phyloP scores from a whole-genome alignment of 2,888 invertebrate species.

The Cephus pygmeus region DNA sequence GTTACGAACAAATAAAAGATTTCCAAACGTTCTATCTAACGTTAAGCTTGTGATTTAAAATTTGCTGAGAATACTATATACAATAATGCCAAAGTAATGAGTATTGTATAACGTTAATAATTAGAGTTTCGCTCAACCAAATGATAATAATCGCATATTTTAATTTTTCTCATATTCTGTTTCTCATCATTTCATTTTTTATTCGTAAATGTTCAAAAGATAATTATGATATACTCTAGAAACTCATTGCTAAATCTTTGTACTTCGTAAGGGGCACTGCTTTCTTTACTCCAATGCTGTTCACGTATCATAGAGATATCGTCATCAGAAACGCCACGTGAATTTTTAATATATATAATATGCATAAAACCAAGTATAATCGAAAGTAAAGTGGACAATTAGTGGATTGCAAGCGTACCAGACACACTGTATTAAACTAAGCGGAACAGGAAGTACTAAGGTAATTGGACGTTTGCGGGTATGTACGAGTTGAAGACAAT shows the following conservation, averaged over 20 bases:
- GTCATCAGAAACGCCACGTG: background rate
- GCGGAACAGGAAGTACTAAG: background rate
- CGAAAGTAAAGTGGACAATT: background rate
- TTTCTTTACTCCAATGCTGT: background rate
- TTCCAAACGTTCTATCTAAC: too few species aligned
- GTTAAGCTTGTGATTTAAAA: too few species aligned
- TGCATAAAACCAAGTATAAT: background rate
- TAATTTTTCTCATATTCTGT: background rate
- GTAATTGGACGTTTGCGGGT: background rate
- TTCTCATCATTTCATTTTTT: background rate
- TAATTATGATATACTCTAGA: background rate
- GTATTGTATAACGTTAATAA: too few species aligned
- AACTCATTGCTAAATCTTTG: background rate
- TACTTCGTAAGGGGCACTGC: background rate
- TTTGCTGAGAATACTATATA: too few species aligned
- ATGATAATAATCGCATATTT: too few species aligned
- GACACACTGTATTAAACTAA: background rate
- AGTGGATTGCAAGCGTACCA: background rate
- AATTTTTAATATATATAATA: background rate
- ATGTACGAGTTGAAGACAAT: background rate
- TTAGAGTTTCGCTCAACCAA: background rate
- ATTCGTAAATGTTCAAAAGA: background rate
- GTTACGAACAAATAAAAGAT: too few species aligned
- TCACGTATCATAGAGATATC: background rate
- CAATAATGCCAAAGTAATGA: too few species aligned